phyloP scores from a whole-genome alignment of 2,888 invertebrate species.

The Metellina segmentata region DNA sequence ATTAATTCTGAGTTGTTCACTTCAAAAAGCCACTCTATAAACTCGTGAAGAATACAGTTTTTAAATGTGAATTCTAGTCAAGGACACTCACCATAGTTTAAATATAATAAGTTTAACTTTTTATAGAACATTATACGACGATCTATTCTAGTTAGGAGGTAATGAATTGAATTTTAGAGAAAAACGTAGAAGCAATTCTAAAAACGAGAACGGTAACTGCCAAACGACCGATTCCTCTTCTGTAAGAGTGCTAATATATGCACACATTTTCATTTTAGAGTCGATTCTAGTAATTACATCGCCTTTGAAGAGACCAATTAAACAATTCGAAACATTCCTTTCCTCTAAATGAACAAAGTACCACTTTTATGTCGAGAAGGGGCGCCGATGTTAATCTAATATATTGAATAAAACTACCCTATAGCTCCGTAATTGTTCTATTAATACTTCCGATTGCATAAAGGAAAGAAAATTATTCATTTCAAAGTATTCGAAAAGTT shows the following conservation, averaged over 20 bases:
- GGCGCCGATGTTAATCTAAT: slow-evolving; percentile 10
- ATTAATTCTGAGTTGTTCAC: too few species aligned
- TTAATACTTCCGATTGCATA: slow-evolving; percentile 45
- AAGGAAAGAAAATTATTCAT: slow-evolving; percentile 9
- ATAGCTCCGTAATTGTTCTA: slow-evolving; percentile 12
- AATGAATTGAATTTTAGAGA: too few species aligned
- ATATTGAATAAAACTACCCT: neutral
- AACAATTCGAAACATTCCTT: slow-evolving; percentile 11
- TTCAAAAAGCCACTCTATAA: too few species aligned
- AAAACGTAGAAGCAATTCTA: neutral
- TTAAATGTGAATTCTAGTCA: too few species aligned
- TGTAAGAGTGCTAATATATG: neutral
- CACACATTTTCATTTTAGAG: neutral
- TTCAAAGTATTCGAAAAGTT: neutral
- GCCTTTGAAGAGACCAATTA: neutral
- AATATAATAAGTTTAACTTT: too few species aligned
- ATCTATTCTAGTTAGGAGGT: too few species aligned
- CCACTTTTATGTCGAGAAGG: neutral
- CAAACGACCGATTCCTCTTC: neutral
- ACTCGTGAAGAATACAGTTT: too few species aligned
- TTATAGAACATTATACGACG: too few species aligned
- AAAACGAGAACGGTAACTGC: neutral
- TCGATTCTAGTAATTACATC: neutral
- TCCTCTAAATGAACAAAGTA: neutral
- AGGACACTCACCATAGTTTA: too few species aligned